A percentile compares a stretch with the other conserved stretches of the same genome.
Evolutionary conservation across 2,888 invertebrate species (phyloP).

Genomic region (Tubulanus polymorphus): DNA sequence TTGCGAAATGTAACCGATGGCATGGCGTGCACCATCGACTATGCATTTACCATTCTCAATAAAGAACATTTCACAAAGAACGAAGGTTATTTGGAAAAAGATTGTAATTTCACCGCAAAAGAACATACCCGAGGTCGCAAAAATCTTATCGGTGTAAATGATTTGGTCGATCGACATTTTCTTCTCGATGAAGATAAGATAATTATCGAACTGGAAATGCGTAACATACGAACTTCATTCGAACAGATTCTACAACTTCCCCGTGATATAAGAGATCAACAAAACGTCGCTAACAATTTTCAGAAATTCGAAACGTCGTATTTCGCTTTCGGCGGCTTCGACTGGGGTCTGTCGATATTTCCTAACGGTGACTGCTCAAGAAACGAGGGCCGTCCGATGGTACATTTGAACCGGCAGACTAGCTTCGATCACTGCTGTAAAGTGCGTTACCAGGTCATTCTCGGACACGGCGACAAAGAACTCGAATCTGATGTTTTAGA

Average conservation of each 20-base stretch:
- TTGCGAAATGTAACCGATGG: constrained; percentile 73
- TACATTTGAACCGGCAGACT: constrained; percentile 66
- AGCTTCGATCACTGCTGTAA: constrained; percentile 77
- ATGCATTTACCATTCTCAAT: constrained; percentile 74
- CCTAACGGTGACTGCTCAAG: constrained; percentile 39
- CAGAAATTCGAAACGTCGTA: constrained; percentile 62
- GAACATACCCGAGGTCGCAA: constrained; percentile 41
- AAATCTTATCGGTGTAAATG: constrained; percentile 44
- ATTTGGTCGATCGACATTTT: constrained; percentile 60
- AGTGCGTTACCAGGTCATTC: constrained; percentile 63
- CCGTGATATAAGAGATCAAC: constrained; percentile 31
- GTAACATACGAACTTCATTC: constrained; percentile 70
- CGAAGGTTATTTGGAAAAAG: constrained; percentile 74
- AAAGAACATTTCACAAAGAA: constrained; percentile 79
- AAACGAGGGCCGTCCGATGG: constrained; percentile 44
- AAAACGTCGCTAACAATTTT: constrained; percentile 25
- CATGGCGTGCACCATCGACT: constrained; percentile 74
- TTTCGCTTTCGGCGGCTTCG: constrained; percentile 76
- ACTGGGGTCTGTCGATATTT: constrained; percentile 66
- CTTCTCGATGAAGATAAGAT: constrained; percentile 77
- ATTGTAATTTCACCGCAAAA: constrained; percentile 59
- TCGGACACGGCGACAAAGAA: constrained; percentile 50
- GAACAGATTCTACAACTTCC: constrained; percentile 67
- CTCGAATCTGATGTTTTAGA: constrained; percentile 42
- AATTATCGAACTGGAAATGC: constrained; percentile 73